Base-by-base conservation (phyloP, 2,113 vertebrate species). In the Bos indicus region DNA sequence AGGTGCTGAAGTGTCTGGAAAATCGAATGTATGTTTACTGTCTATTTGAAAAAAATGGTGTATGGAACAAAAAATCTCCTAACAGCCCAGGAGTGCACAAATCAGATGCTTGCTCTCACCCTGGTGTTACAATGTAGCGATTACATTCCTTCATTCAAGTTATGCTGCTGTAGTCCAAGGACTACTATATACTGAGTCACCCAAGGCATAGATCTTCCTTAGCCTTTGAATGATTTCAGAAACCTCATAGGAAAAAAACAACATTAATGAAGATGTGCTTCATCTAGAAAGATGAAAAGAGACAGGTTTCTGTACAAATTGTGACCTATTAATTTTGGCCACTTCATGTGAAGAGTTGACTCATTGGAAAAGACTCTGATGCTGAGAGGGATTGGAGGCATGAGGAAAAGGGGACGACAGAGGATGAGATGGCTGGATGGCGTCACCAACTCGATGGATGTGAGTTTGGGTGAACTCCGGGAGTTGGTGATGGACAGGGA, bases 161-260 rank as follows among this genome's bases (percentile, higher is more conserved):
- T 59, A 98, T 5, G 16, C 46, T 90, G 56, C 33, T 88, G 12
- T 19, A 12, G 21, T 21, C 48, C 51, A 28, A 82, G 95, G 59
- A 98, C 64, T 88, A 46, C 33, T 90, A 21, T 21, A 36, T 93
- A 71, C 67, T 33, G 91, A 86, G 54, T 91, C 98, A 95, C 14
- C n/a, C 25, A 74, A 64, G 71, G 36, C 85, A 97, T 88, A 48
- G 51, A 13, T 59, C 15, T 87, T 95, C 80, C 83, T 98, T 84
- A 88, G 88, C 67, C 95, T 96, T 95, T 95, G 77, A 30, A 97
- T 96, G 71, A 95, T 97, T 97, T 97, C 88, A 46, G 88, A 77
- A 93, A 95, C 51, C 91, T 85, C 90, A 92, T 16, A 26, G 26
- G n/a, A 71, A 71, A 92, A 94, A 97, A 97, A 78, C 80, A 96